Base-by-base conservation (phyloP, 2,888 invertebrate genomes). In the Pollenia griseotomentosa region DNA sequence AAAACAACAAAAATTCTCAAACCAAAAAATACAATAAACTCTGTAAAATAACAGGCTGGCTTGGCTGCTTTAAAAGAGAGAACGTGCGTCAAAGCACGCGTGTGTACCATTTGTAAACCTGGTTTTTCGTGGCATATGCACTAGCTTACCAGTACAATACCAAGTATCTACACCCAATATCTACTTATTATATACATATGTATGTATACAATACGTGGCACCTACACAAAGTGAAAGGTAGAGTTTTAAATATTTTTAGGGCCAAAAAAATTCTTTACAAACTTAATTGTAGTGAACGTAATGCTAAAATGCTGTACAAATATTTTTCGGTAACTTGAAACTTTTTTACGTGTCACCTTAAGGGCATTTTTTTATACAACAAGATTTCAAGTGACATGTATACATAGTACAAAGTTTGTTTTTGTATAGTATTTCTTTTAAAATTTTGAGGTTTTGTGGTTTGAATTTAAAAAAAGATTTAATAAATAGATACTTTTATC, bases 181-280 rank as follows among this genome's bases (percentile, higher is more conserved):
- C 12, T 8, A 19, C 44, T 16, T 44, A 5, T 46, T 16, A 11
- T 46, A 55, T 59, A 44, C 55, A 61, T 53, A 11, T 51, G 2
- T 68, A 61, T 55, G 23, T 61, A 44, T 8, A 12, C 1, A 48
- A n/a, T 71, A 63, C 63, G 71, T 81, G 68, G 78, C 80, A 84
- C 66, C 77, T 85, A 85, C 79, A 55, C 80, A 78, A 79, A 80
- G 73, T 84, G 75, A 86, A 88, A 86, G 80, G 68, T 81, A 75
- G 4, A 86, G 5, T 33, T 33, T 6, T 46, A 82, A 48, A 59
- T 68, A 44, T 11, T 48, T 42, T 70, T n/a, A 65, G 33, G n/a
- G 46, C 57, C 63, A 61, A 79, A 48, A 74, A 59, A 86, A 55
- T 1, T 16, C 23, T 70, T 19, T 63, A 61, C 16, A 59, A 75